Percentiles rank a stretch among this genome's conserved stretches.
Conservation (phyloP, 2,797 vertebrate species). For the Lagocephalus sceleratus region DNA sequence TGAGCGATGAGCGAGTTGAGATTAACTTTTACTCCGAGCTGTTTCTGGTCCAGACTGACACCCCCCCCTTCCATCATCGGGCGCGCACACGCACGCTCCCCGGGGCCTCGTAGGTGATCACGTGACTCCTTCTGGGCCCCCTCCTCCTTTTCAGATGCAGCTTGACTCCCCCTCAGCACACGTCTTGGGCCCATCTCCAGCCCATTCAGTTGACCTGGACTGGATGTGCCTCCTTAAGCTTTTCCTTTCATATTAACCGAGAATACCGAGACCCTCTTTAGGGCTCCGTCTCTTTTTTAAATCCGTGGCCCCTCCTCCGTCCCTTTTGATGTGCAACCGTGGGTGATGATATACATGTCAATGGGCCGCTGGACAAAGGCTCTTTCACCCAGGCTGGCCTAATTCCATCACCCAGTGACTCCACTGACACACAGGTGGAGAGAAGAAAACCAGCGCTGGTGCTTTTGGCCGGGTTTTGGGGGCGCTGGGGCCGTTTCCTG, state of each 20-base stretch:
- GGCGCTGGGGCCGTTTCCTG: constrained; percentile 26
- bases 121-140: constrained; percentile 18
- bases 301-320: constrained; percentile 28
- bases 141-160: constrained; percentile 59
- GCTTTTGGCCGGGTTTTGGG: constrained; percentile 24
- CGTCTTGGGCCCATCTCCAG: constrained; percentile 35
- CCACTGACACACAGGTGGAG: constrained; percentile 66
- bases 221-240: constrained; percentile 59
- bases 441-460: constrained; percentile 44
- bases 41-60: too few relatives aligned
- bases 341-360: constrained; percentile 78
- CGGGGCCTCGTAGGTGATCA: background rate
- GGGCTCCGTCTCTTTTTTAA: constrained; percentile 48
- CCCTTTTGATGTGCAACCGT: constrained; percentile 54
- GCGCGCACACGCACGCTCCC: too few relatives aligned
- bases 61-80: too few relatives aligned
- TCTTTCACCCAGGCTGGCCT: constrained; percentile 66
- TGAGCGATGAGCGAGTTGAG: background rate
- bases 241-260: constrained; percentile 55
- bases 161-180: constrained; percentile 47
- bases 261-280: constrained; percentile 45
- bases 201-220: constrained; percentile 57
- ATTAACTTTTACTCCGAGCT: background rate
- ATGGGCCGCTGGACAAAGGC: constrained; percentile 70
- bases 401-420: constrained; percentile 61